Evolutionary conservation across 2,797 vertebrate species (phyloP).

Genomic region (Tapirus indicus): DNA sequence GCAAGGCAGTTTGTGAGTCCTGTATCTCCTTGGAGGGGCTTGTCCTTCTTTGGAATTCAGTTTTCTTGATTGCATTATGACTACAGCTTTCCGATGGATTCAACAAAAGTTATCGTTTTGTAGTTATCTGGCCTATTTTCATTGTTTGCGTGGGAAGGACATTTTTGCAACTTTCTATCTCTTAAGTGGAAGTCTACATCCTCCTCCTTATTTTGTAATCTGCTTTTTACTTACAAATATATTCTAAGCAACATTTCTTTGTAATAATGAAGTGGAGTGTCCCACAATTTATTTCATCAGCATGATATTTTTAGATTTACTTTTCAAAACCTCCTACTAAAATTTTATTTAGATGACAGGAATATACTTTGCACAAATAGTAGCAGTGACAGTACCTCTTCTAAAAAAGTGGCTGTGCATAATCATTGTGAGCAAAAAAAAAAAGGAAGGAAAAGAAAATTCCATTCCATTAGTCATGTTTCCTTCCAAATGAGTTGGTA

Average conservation of each 20-base stretch:
- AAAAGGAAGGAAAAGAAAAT: not conserved
- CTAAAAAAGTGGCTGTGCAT: not conserved
- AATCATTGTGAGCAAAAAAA: not conserved
- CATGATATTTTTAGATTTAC: not conserved
- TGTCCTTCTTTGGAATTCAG: not conserved
- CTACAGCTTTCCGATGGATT: not conserved
- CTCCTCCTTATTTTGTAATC: not conserved
- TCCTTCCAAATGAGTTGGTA: constrained; percentile 11
- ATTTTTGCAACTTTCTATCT: not conserved
- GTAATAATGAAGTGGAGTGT: not conserved
- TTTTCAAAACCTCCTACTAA: not conserved
- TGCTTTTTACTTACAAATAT: not conserved
- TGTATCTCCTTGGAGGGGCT: not conserved
- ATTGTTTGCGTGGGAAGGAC: not conserved
- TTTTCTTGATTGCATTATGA: not conserved
- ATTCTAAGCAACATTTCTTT: not conserved
- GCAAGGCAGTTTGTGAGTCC: not conserved
- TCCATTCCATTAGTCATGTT: not conserved
- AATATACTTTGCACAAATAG: not conserved
- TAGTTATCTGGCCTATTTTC: not conserved
- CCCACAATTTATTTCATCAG: not conserved
- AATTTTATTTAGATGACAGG: not conserved
- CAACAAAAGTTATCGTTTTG: not conserved
- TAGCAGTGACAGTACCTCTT: not conserved
- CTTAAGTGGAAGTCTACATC: not conserved